Conservation (phyloP, 2,888 invertebrate genomes). For the Deilephila elpenor region DNA sequence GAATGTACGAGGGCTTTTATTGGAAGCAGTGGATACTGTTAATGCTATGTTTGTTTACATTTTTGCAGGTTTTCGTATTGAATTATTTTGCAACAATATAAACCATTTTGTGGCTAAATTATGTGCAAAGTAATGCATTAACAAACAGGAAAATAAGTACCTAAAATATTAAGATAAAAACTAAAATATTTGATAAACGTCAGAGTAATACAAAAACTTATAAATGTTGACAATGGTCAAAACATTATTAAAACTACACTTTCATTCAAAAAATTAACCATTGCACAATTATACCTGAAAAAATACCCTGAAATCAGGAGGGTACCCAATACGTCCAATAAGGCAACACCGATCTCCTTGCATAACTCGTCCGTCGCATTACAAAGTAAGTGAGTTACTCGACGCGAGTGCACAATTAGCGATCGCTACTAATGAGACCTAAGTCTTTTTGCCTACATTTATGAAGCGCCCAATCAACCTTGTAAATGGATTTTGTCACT, state of each 20-base stretch:
- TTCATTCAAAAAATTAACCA: background rate
- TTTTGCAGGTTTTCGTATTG: too few species aligned
- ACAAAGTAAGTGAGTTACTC: conserved; percentile 74
- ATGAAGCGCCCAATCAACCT: conserved; percentile 23
- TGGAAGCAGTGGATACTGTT: background rate
- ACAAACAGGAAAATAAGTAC: too few species aligned
- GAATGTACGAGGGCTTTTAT: background rate
- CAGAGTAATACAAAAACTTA: too few species aligned
- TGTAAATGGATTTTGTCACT: conserved; percentile 39
- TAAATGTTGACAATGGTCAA: too few species aligned
- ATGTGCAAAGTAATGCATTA: too few species aligned
- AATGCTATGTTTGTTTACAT: background rate
- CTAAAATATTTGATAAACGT: too few species aligned
- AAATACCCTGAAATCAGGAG: background rate
- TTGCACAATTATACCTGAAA: background rate
- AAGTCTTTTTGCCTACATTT: conserved; percentile 39
- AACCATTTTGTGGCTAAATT: too few species aligned
- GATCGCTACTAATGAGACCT: conserved; percentile 69
- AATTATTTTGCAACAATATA: too few species aligned
- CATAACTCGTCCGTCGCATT: conserved; percentile 55
- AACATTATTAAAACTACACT: background rate
- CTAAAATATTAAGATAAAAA: too few species aligned
- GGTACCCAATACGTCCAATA: background rate
- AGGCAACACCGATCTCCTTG: background rate
- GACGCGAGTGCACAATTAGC: conserved; percentile 76